A percentile compares a stretch with the other conserved stretches of the same genome.
These are phyloP conservation scores for Hemiprocne comata DNA, from an alignment of 2,113 vertebrate species.

Conservation along the genomic window DNA sequence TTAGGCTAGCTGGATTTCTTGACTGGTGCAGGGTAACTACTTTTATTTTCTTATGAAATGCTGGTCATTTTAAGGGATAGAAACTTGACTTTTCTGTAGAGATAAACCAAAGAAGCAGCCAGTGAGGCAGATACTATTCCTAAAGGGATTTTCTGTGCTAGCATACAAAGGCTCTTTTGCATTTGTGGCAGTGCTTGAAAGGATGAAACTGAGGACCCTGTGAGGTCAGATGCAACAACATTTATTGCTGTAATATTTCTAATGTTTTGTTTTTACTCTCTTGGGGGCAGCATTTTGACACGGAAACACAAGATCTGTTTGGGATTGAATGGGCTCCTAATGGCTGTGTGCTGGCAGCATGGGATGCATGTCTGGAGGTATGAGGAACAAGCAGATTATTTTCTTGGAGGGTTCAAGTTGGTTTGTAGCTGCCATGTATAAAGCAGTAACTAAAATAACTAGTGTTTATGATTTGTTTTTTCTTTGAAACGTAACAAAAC, in stretches of 20 bases:
- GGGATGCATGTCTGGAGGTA: constrained; percentile 96
- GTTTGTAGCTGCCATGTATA: neutral
- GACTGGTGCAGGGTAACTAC: neutral
- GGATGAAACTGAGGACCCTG: neutral
- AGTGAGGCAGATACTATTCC: neutral
- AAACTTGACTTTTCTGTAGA: neutral
- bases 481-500: neutral
- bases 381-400: neutral
- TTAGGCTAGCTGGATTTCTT: neutral
- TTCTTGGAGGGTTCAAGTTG: neutral
- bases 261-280: neutral
- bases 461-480: neutral
- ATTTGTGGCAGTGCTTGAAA: neutral
- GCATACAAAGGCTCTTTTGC: neutral
- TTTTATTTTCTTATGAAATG: neutral
- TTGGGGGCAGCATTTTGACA: constrained; percentile 89
- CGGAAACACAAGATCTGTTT: constrained; percentile 90
- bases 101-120: neutral
- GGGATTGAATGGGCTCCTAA: constrained; percentile 97
- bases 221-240: neutral
- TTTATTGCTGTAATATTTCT: neutral
- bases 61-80: neutral
- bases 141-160: neutral
- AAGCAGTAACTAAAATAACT: neutral
- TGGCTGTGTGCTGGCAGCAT: constrained; percentile 91